Conservation (phyloP, 2,797 vertebrate genomes). For the Rhodeus uyekii region DNA sequence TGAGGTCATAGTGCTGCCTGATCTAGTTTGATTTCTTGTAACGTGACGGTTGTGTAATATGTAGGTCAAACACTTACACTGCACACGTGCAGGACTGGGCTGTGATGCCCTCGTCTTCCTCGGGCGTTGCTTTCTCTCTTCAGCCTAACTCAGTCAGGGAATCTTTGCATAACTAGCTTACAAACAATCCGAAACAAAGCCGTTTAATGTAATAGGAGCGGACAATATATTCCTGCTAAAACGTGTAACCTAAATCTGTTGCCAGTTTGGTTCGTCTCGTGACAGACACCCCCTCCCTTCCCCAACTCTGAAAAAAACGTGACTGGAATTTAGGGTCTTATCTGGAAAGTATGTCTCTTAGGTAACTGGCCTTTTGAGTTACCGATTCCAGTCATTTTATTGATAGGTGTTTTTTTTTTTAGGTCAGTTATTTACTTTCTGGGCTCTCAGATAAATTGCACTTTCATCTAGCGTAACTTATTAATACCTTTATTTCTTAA, state of each 20-base stretch:
- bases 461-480: background rate
- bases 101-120: conserved; percentile 38
- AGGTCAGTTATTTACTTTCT: conserved; percentile 27
- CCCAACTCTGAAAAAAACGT: conserved; percentile 21
- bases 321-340: conserved; percentile 42
- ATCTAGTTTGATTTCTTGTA: conserved; percentile 35
- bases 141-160: background rate
- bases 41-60: conserved; percentile 63
- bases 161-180: conserved; percentile 16
- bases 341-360: conserved; percentile 45
- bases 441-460: background rate
- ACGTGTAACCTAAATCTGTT: conserved; percentile 26
- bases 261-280: conserved; percentile 13
- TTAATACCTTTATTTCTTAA: background rate
- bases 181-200: conserved; percentile 1
- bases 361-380: conserved; percentile 32
- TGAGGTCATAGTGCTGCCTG: conserved; percentile 27
- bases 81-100: conserved; percentile 48
- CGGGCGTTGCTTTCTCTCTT: conserved; percentile 28
- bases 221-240: conserved; percentile 2
- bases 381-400: conserved; percentile 12
- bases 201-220: background rate
- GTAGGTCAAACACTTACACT: conserved; percentile 57
- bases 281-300: conserved; percentile 7
- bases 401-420: conserved; percentile 11